Evolutionary conservation across 2,888 invertebrate genomes (phyloP).

Genomic region (Mesopsocus fuscifrons): DNA sequence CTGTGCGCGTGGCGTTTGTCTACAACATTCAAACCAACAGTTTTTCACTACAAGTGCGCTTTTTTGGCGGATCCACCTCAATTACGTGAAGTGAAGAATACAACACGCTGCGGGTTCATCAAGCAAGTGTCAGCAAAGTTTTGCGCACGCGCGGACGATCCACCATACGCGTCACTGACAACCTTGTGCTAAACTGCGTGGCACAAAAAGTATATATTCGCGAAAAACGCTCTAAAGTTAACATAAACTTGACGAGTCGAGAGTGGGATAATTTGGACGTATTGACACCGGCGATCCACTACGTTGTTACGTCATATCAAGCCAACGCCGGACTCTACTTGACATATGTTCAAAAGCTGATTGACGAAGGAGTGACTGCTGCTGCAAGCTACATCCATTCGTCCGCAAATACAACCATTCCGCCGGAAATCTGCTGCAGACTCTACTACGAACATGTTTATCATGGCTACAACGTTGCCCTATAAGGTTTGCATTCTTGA

Average conservation of each 20-base stretch:
- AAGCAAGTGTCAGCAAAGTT: neutral
- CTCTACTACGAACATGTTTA: neutral
- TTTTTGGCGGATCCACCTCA: neutral
- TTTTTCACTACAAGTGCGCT: neutral
- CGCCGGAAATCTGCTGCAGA: no score
- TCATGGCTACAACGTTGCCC: neutral
- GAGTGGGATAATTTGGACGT: neutral
- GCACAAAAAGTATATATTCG: neutral
- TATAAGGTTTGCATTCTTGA: neutral
- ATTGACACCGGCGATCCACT: neutral
- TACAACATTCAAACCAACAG: neutral
- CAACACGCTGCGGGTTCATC: neutral
- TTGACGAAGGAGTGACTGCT: neutral
- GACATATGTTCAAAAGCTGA: neutral
- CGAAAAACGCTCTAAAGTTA: neutral
- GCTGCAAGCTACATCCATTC: neutral
- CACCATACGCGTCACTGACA: neutral
- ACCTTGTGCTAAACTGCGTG: neutral
- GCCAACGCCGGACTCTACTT: neutral
- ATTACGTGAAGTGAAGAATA: neutral
- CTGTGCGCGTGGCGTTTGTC: neutral
- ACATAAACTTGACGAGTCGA: neutral
- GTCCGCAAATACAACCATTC: no score
- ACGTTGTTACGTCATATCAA: neutral
- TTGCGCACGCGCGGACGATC: neutral